phyloP scores from a whole-genome alignment of 1,140 invertebrate genomes.

The Megathymus violae region DNA sequence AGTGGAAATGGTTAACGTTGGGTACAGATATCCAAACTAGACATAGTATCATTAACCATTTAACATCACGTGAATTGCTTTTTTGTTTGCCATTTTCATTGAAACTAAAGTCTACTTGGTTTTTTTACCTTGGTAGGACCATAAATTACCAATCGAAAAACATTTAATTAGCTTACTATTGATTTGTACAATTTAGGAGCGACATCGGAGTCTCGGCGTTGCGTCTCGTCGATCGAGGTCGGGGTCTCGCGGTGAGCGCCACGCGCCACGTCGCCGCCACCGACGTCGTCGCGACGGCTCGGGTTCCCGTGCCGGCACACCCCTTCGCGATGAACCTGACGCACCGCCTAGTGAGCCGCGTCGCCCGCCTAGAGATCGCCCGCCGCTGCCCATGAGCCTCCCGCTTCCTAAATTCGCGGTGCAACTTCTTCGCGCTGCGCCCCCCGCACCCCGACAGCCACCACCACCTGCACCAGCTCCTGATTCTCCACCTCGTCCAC shows the following conservation, averaged over 20 bases:
- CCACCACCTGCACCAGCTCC: constrained; percentile 71
- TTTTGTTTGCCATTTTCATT: too few relatives aligned
- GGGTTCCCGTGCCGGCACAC: constrained; percentile 88
- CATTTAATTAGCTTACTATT: not conserved
- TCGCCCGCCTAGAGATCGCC: constrained; percentile 85
- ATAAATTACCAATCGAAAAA: not conserved
- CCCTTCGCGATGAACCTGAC: constrained; percentile 93
- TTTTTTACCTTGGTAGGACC: too few relatives aligned
- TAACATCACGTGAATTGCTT: too few relatives aligned
- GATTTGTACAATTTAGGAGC: constrained; percentile 53
- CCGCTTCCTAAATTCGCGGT: constrained; percentile 94
- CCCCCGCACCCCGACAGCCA: constrained; percentile 64
- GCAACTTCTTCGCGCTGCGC: constrained; percentile 83
- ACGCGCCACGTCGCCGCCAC: constrained; percentile 53
- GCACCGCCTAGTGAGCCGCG: constrained; percentile 89
- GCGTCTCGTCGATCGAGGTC: constrained; percentile 59
- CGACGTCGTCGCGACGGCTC: constrained; percentile 63
- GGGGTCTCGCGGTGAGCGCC: constrained; percentile 58
- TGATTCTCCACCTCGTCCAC: constrained; percentile 67
- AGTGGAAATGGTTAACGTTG: too few relatives aligned
- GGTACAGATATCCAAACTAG: too few relatives aligned
- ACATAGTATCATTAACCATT: too few relatives aligned
- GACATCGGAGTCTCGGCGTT: constrained; percentile 62
- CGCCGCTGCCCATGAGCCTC: constrained; percentile 88
- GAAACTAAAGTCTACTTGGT: too few relatives aligned